Evolutionary conservation across 2,797 vertebrate genomes (phyloP).

Genomic region (Masticophis lateralis): DNA sequence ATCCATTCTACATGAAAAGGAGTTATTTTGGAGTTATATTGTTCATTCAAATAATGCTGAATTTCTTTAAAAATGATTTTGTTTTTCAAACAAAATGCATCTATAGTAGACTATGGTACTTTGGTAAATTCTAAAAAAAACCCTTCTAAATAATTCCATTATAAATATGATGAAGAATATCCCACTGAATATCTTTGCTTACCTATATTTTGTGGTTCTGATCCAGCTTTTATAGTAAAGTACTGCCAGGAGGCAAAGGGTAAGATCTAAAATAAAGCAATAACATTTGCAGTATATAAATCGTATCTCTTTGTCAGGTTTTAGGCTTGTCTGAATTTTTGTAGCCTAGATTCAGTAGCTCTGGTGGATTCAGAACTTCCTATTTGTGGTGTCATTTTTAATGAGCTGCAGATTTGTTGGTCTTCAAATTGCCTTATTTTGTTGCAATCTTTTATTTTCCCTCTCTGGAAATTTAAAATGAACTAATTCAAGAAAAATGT

Average conservation of each 20-base stretch:
- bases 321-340: neutral
- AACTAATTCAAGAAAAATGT: slow-evolving; percentile 62
- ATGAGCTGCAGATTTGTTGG: neutral
- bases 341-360: neutral
- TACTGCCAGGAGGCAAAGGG: neutral
- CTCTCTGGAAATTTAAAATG: slow-evolving; percentile 35
- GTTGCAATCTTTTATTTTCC: neutral
- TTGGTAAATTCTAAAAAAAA: slow-evolving; percentile 12
- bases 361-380: neutral
- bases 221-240: slow-evolving; percentile 64
- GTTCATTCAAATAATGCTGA: neutral
- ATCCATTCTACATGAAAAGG: neutral
- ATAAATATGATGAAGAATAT: slow-evolving; percentile 47
- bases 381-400: neutral
- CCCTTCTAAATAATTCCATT: slow-evolving; percentile 20
- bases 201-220: slow-evolving; percentile 18
- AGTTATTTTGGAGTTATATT: neutral
- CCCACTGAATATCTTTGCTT: slow-evolving; percentile 47
- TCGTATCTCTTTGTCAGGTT: neutral
- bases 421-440: neutral
- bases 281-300: neutral
- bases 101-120: neutral
- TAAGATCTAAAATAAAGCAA: neutral
- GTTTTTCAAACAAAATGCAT: neutral
- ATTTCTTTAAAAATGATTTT: neutral